Conservation (phyloP, 2,797 vertebrate genomes). For the Arrhamphus sclerolepis region DNA sequence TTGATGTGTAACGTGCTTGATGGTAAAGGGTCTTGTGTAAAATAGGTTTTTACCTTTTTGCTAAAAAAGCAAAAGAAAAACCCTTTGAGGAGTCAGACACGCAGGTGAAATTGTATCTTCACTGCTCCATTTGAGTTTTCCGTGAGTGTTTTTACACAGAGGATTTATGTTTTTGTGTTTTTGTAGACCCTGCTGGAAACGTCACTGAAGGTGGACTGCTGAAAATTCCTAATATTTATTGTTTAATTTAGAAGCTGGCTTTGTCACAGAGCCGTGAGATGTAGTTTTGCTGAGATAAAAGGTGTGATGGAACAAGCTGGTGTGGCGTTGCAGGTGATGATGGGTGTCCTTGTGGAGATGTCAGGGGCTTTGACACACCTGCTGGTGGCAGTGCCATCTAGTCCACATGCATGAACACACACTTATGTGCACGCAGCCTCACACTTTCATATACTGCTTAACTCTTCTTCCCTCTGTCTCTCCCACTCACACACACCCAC, state of each 20-base stretch:
- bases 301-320: background rate
- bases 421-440: background rate
- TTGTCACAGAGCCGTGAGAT: background rate
- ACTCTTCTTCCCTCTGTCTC: background rate
- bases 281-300: background rate
- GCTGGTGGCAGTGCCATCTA: slow-evolving; percentile 62
- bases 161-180: slow-evolving; percentile 10
- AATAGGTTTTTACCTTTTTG: too few species aligned
- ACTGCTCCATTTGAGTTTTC: too few species aligned
- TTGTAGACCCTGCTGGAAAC: slow-evolving; percentile 1
- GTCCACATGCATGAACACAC: slow-evolving; percentile 1
- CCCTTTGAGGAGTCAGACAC: background rate
- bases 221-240: background rate
- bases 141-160: too few species aligned
- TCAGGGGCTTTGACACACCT: slow-evolving; percentile 68
- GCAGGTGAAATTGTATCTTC: background rate
- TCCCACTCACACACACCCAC: slow-evolving; percentile 7
- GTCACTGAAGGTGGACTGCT: background rate
- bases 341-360: slow-evolving; percentile 54
- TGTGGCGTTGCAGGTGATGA: slow-evolving; percentile 33
- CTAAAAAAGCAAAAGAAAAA: too few species aligned
- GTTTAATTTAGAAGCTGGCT: background rate
- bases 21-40: slow-evolving; percentile 3
- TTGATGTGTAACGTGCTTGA: background rate
- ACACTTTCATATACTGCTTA: slow-evolving; percentile 2